Evolutionary conservation across 2,113 vertebrate genomes (phyloP).

Genomic region (Lates calcarifer): DNA sequence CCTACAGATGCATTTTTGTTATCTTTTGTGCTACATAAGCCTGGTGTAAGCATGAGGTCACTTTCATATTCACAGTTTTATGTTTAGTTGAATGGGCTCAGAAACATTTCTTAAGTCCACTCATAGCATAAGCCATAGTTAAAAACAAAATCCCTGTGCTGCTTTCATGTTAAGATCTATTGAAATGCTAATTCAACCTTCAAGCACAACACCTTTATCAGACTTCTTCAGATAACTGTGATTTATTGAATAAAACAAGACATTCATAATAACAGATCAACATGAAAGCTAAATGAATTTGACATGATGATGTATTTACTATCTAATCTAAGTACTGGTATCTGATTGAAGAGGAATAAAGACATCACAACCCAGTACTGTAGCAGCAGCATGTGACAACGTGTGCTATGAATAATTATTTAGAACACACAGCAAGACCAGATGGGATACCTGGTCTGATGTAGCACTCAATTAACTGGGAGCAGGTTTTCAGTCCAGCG

Average conservation of each 20-base stretch:
- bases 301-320: conserved; percentile 32
- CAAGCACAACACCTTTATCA: conserved; percentile 39
- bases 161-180: conserved; percentile 24
- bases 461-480: conserved; percentile 10
- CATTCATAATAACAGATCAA: conserved; percentile 21
- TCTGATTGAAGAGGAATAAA: conserved; percentile 35
- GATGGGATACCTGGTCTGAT: conserved; percentile 32
- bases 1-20: background rate
- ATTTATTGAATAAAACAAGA: conserved; percentile 49
- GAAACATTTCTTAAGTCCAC: background rate
- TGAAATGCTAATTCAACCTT: conserved; percentile 57
- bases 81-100: background rate
- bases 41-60: background rate
- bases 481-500: conserved; percentile 1
- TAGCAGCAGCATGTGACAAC: conserved; percentile 5
- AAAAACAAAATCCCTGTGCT: background rate
- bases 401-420: conserved; percentile 15
- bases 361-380: conserved; percentile 1
- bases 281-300: conserved; percentile 16
- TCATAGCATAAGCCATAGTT: background rate
- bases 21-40: background rate
- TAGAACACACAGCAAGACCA: conserved; percentile 26
- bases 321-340: conserved; percentile 9
- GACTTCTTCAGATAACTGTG: conserved; percentile 16
- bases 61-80: background rate